Base-by-base conservation (phyloP, 1,140 invertebrate species). In the Bilobella aurantiaca region DNA sequence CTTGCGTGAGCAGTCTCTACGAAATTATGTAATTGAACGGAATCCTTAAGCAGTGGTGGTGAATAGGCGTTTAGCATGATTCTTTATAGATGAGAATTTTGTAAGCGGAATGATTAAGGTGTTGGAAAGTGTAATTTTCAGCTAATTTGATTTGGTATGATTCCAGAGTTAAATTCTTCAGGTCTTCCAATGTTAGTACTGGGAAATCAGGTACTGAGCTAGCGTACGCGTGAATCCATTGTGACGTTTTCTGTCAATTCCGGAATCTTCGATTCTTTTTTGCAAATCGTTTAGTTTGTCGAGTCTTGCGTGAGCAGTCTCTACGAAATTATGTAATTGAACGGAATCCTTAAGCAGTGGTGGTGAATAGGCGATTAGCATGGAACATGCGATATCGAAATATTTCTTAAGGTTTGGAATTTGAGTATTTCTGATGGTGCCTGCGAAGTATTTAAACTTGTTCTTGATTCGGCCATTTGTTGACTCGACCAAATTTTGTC, bases 381-480 rank as follows among this genome's bases (percentile, higher is more conserved):
- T 32, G 1, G 65, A 60, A 57, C 60, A 63, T 0, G 47, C 49
- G 0, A 62, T 37, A 31, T 28, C 21, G 18, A 67, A 62, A 1
- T 57, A 29, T 21, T 1, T 30, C 8, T n/a, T 25, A 3, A 67
- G 2, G 3, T 42, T 30, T 27, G 49, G 49, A 42, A 67, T 28
- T 30, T 63, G 59, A n/a, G 47, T 56, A 29, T 16, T 30, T 27
- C 3, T 16, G 34, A 63, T 62, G 1, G 21, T 57, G 12, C 18
- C 5, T 1, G 58, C 42, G 60, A 67, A 63, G 34, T 63, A 67
- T 25, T 64, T 63, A 23, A 59, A 64, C 57, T 60, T 34, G n/a
- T 63, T 67, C 21, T 67, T 67, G 12, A 67, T 34, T 23, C 66
- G 12, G 0, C 75, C 75, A 66, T 77, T 75, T n/a, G n/a, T n/a